phyloP scores from a whole-genome alignment of 1,140 invertebrate genomes.

The Solenopsis invicta region DNA sequence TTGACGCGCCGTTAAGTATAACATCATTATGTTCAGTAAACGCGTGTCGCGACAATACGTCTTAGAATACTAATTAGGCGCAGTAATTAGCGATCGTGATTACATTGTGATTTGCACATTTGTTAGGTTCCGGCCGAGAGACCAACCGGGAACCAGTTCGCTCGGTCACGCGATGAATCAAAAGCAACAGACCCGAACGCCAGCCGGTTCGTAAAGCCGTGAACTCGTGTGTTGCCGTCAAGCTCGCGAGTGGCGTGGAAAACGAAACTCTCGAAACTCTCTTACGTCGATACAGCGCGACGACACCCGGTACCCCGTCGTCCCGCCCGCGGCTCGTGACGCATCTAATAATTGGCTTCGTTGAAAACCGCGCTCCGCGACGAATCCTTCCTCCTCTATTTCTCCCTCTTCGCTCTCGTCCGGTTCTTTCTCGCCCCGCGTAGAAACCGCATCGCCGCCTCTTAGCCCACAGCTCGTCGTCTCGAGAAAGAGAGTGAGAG shows the following conservation, averaged over 20 bases:
- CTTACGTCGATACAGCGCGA: conserved; percentile 65
- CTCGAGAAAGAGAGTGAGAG: conserved; percentile 3
- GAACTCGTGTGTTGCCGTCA: background rate
- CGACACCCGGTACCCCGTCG: conserved; percentile 37
- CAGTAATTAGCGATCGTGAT: conserved; percentile 29
- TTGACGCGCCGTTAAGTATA: background rate
- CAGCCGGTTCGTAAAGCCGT: conserved; percentile 9
- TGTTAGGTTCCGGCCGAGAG: background rate
- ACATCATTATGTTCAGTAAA: background rate
- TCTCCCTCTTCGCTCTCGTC: conserved; percentile 68
- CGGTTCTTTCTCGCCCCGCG: conserved; percentile 61
- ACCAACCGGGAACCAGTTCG: background rate
- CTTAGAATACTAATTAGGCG: conserved; percentile 8
- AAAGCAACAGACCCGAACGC: background rate
- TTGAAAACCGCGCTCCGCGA: conserved; percentile 87
- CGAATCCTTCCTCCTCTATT: conserved; percentile 82
- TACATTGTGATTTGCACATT: conserved; percentile 2
- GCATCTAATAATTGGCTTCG: conserved; percentile 87
- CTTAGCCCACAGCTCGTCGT: background rate
- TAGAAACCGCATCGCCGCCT: conserved; percentile 40
- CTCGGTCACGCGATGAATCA: conserved; percentile 3
- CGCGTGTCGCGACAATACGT: background rate
- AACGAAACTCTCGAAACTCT: conserved; percentile 65
- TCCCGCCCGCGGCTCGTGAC: conserved; percentile 70
- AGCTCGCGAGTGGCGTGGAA: conserved; percentile 42